Conservation (phyloP, 2,888 invertebrate species). For the Ernsta delagoae region DNA sequence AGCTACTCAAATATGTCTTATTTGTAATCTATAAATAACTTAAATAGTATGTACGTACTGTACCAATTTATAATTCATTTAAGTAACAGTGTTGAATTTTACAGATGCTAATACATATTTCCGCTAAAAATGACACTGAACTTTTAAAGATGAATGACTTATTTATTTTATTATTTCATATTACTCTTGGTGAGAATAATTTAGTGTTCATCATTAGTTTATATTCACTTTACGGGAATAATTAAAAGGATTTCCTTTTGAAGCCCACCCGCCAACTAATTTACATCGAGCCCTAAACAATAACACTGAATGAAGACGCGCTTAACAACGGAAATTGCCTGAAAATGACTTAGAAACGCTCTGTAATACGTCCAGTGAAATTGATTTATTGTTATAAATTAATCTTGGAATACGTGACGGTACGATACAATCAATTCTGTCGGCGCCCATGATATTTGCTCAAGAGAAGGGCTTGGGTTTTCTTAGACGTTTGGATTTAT, state of each 20-base stretch:
- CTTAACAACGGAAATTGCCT: constrained; percentile 67
- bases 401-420: constrained; percentile 40
- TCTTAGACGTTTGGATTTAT: neutral
- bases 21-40: too few species aligned
- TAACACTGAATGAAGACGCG: constrained; percentile 64
- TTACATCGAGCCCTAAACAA: constrained; percentile 69
- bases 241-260: constrained; percentile 63
- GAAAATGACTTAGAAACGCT: constrained; percentile 59
- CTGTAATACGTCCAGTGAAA: constrained; percentile 52
- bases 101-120: neutral
- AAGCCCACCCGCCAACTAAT: constrained; percentile 61
- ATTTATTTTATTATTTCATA: neutral
- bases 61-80: neutral
- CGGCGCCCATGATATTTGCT: neutral
- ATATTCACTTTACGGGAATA: constrained; percentile 51
- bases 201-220: constrained; percentile 5
- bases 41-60: neutral
- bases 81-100: too few species aligned
- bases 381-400: constrained; percentile 57
- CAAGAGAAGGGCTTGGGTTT: neutral
- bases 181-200: neutral
- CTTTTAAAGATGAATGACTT: neutral
- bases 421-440: constrained; percentile 4
- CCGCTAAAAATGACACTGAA: neutral
- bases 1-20: too few species aligned